Evolutionary conservation across 2,888 invertebrate genomes (phyloP).

Genomic region (Pinctada fucata): DNA sequence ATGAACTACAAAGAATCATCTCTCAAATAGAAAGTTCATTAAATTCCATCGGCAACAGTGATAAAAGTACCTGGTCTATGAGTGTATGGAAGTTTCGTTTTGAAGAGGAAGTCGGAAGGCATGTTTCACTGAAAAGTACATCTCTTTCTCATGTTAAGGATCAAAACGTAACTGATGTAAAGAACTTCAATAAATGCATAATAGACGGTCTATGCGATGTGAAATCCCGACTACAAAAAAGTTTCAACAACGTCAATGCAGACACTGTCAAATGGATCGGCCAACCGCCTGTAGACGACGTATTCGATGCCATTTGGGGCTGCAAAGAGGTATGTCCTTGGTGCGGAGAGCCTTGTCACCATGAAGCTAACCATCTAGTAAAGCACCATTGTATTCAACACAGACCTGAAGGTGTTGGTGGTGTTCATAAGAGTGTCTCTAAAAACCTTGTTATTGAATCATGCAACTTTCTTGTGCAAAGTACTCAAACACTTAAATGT

Average conservation of each 20-base stretch:
- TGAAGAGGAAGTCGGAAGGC: neutral
- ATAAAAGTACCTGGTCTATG: too few relatives aligned
- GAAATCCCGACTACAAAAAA: neutral
- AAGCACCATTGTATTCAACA: conserved; percentile 25
- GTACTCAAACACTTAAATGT: neutral
- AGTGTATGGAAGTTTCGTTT: too few relatives aligned
- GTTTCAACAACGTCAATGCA: neutral
- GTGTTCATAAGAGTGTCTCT: rapidly evolving
- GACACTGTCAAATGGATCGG: conserved; percentile 4
- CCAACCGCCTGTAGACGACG: neutral
- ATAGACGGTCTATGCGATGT: neutral
- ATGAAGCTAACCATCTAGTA: neutral
- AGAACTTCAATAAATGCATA: neutral
- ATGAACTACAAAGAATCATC: too few relatives aligned
- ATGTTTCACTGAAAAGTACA: neutral
- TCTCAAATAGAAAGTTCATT: too few relatives aligned
- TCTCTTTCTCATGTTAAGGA: neutral
- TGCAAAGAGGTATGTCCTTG: conserved; percentile 20
- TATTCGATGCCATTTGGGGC: conserved; percentile 19
- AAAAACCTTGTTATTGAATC: neutral
- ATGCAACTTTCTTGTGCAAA: conserved; percentile 4
- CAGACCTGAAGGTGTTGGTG: neutral
- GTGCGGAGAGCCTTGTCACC: conserved; percentile 24
- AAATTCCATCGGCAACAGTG: too few relatives aligned
- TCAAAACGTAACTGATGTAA: neutral